Evolutionary conservation across 2,113 vertebrate species (phyloP).

Genomic region (Xiphophorus hellerii): DNA sequence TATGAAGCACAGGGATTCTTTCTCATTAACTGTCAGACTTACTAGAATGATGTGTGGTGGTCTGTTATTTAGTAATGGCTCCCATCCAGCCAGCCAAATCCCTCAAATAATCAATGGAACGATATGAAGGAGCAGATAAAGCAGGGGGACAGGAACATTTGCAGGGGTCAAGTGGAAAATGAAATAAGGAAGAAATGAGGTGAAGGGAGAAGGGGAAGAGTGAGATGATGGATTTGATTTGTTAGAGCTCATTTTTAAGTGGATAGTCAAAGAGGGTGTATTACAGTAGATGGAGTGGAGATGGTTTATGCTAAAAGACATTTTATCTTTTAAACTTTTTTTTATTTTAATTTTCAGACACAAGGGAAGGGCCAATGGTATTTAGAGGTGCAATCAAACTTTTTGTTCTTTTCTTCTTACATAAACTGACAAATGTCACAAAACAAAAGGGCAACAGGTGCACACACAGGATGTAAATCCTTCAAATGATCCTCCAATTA

Average conservation of each 20-base stretch:
- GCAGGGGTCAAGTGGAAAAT: conserved; percentile 67
- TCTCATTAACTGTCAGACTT: conserved; percentile 73
- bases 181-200: conserved; percentile 57
- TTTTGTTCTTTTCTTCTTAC: conserved; percentile 33
- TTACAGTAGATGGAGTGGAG: background rate
- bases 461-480: conserved; percentile 67
- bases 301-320: background rate
- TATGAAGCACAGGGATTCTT: conserved; percentile 60
- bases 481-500: conserved; percentile 73
- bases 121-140: conserved; percentile 55
- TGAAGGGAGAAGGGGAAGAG: conserved; percentile 7
- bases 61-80: conserved; percentile 70
- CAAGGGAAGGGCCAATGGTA: conserved; percentile 20
- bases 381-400: conserved; percentile 47
- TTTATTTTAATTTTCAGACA: conserved; percentile 21
- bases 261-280: background rate
- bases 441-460: conserved; percentile 82
- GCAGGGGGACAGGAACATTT: conserved; percentile 55
- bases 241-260: conserved; percentile 24
- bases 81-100: conserved; percentile 60
- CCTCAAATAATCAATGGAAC: conserved; percentile 70
- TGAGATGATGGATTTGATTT: conserved; percentile 25
- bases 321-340: conserved; percentile 12
- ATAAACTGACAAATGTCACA: conserved; percentile 52
- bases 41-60: conserved; percentile 65